Evolutionary conservation across 2,113 vertebrate genomes (phyloP).

Genomic region (Pollachius pollachius): DNA sequence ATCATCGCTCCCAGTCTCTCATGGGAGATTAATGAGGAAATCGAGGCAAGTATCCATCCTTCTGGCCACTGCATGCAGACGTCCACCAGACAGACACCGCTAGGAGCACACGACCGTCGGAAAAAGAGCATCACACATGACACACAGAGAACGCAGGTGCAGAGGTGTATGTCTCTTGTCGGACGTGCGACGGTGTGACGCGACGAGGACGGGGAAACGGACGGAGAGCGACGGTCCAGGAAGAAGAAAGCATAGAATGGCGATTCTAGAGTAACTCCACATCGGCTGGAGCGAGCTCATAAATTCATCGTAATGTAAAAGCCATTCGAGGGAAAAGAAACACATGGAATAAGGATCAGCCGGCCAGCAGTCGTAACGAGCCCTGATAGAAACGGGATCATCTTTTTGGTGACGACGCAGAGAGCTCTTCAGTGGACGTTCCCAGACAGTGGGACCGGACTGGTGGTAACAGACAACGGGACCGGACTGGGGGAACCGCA

Average conservation of each 20-base stretch:
- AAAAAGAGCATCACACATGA: constrained; percentile 31
- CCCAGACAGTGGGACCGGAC: constrained; percentile 35
- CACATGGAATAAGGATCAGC: constrained; percentile 70
- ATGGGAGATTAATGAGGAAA: constrained; percentile 72
- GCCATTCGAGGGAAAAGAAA: constrained; percentile 51
- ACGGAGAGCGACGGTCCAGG: constrained; percentile 52
- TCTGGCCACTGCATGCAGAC: constrained; percentile 42
- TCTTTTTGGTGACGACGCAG: constrained; percentile 45
- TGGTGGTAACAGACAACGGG: background rate
- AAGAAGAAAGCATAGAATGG: constrained; percentile 46
- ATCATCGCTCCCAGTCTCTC: constrained; percentile 68
- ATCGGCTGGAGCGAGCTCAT: constrained; percentile 56
- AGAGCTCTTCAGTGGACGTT: background rate
- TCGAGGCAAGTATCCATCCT: constrained; percentile 40
- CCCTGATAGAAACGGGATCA: constrained; percentile 64
- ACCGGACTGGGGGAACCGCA: no score
- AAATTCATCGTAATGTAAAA: constrained; percentile 63
- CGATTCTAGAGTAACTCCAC: constrained; percentile 61
- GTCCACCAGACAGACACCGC: constrained; percentile 38
- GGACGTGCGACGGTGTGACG: constrained; percentile 33
- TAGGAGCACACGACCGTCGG: constrained; percentile 8
- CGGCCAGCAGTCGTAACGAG: constrained; percentile 44
- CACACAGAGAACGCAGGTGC: constrained; percentile 37
- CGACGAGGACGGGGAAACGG: constrained; percentile 40
- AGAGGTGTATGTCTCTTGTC: constrained; percentile 25